phyloP scores from a whole-genome alignment of 53 echinoderm and acorn worm genomes.

The Astropecten irregularis region DNA sequence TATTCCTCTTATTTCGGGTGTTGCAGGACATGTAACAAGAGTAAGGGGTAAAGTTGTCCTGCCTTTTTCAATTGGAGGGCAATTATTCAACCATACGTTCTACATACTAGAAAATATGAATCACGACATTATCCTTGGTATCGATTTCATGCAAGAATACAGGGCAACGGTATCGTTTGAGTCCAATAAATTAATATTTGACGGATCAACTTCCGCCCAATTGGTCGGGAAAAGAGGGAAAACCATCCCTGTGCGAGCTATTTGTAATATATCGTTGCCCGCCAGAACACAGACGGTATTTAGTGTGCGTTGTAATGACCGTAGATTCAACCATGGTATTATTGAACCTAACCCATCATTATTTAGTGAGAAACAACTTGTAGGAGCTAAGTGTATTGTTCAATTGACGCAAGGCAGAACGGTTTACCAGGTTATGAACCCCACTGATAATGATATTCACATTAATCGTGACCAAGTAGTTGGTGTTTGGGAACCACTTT shows the following conservation, averaged over 20 bases:
- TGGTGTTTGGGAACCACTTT: background rate
- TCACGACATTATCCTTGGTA: slow-evolving; percentile 2
- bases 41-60: background rate
- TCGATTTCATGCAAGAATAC: background rate
- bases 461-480: no score
- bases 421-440: slow-evolving; percentile 6
- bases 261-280: slow-evolving; percentile 2
- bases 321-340: background rate
- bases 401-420: background rate
- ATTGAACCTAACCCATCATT: background rate
- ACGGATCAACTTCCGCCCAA: background rate
- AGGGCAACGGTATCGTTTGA: slow-evolving; percentile 11
- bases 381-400: background rate
- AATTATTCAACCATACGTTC: background rate
- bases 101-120: background rate
- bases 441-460: background rate
- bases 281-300: slow-evolving; percentile 2
- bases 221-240: background rate
- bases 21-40: background rate
- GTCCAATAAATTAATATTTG: background rate
- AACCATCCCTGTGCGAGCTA: background rate
- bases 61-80: background rate
- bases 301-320: background rate
- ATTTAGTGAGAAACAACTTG: background rate
- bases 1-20: slow-evolving; percentile 4